Conservation (phyloP, 2,797 vertebrate genomes). For the Parauchenoglanis punctatus region DNA sequence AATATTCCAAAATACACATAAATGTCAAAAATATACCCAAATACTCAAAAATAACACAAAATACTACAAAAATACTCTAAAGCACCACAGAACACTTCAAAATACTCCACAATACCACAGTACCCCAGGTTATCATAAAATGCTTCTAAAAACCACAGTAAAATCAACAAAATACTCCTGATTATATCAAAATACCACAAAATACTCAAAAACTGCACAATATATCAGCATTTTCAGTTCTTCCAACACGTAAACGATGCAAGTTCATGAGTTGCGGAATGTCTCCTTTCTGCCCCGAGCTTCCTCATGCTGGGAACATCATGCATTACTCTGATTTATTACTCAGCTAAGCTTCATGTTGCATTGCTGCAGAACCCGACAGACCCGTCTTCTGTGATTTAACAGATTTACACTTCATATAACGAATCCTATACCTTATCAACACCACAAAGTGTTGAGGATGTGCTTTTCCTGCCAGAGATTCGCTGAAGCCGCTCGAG, state of each 20-base stretch:
- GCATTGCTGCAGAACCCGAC: neutral
- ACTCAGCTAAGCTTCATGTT: neutral
- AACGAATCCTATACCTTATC: neutral
- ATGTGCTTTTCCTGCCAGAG: neutral
- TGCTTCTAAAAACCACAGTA: too few relatives aligned
- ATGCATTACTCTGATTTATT: neutral
- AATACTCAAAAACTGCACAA: neutral
- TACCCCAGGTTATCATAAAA: too few relatives aligned
- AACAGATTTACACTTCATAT: neutral
- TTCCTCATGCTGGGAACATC: neutral
- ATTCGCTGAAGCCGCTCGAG: neutral
- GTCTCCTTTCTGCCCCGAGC: neutral
- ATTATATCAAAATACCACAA: neutral
- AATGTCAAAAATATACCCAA: too few relatives aligned
- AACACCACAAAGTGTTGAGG: neutral
- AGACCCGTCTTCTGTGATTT: neutral
- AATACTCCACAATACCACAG: too few relatives aligned
- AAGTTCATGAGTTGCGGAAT: neutral
- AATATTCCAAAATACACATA: too few relatives aligned
- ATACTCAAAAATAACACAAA: too few relatives aligned
- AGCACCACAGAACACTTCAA: too few relatives aligned
- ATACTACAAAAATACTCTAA: too few relatives aligned
- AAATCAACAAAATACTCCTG: neutral
- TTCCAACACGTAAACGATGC: neutral
- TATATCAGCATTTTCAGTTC: neutral